phyloP scores from a whole-genome alignment of 2,888 invertebrate genomes.

The Trichopria drosophilae region DNA sequence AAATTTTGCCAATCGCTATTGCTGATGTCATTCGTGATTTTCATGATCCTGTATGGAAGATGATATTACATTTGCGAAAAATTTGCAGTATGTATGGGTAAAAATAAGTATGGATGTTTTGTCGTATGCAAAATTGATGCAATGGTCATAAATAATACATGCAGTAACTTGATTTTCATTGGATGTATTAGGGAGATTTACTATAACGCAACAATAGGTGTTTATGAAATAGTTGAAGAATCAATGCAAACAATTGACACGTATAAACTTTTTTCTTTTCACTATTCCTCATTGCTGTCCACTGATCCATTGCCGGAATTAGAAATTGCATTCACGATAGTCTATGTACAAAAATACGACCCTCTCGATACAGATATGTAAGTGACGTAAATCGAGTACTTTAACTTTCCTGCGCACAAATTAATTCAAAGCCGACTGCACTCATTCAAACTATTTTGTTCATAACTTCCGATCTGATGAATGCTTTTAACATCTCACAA shows the following conservation, averaged over 20 bases:
- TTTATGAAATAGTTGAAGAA: background rate
- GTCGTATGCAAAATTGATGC: background rate
- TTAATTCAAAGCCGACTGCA: no score
- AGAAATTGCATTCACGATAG: background rate
- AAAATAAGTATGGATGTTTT: background rate
- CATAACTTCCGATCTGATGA: no score
- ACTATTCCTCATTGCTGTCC: background rate
- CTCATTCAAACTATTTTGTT: no score
- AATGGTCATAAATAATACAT: background rate
- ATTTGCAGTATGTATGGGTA: background rate
- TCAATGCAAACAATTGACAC: background rate
- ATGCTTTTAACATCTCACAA: no score
- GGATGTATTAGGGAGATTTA: background rate
- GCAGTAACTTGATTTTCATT: background rate
- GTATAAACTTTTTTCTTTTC: background rate
- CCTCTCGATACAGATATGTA: no score
- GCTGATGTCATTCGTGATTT: constrained; percentile 22
- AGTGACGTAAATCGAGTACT: no score
- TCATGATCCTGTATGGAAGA: constrained; percentile 27
- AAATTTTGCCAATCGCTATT: constrained; percentile 27
- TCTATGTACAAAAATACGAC: background rate
- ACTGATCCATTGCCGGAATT: background rate
- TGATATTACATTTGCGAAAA: constrained; percentile 11
- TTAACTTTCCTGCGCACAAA: no score
- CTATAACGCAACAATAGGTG: background rate